A percentile compares a stretch with the other conserved stretches of the same genome.
Evolutionary conservation across 2,797 vertebrate genomes (phyloP).

Genomic region (Gila robusta): DNA sequence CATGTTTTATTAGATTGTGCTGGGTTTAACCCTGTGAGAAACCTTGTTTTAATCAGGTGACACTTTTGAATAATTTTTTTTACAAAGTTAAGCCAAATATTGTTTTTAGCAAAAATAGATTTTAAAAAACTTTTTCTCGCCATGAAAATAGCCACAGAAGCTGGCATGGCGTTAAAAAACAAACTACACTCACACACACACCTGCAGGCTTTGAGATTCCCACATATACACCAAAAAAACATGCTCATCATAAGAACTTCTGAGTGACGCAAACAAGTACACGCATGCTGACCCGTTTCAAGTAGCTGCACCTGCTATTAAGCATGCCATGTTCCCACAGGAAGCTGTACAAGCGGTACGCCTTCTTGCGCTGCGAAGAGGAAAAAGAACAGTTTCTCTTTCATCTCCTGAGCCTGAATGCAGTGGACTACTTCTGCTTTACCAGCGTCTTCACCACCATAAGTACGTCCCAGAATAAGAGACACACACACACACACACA

Average conservation of each 20-base stretch:
- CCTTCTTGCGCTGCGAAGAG: conserved; percentile 96
- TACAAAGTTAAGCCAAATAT: too few species aligned
- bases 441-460: conserved; percentile 96
- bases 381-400: conserved; percentile 97
- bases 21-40: neutral
- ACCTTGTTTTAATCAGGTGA: neutral
- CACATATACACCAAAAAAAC: neutral
- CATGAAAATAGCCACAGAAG: neutral
- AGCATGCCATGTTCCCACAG: conserved; percentile 71
- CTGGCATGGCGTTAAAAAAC: neutral
- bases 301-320: conserved; percentile 14
- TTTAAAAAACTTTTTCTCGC: neutral
- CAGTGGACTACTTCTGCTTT: conserved; percentile 99
- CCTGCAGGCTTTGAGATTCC: neutral
- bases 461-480: conserved; percentile 80
- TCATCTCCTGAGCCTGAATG: conserved; percentile 96
- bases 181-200: conserved; percentile 11
- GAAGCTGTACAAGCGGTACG: conserved; percentile 95
- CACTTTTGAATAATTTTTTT: too few species aligned
- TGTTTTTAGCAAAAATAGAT: too few species aligned
- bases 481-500: neutral
- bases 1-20: neutral
- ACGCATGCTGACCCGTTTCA: conserved; percentile 2
- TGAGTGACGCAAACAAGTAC: neutral
- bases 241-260: too few species aligned